Base-by-base conservation (phyloP, 2,797 vertebrate genomes). In the Amblyopsis hoosieri region DNA sequence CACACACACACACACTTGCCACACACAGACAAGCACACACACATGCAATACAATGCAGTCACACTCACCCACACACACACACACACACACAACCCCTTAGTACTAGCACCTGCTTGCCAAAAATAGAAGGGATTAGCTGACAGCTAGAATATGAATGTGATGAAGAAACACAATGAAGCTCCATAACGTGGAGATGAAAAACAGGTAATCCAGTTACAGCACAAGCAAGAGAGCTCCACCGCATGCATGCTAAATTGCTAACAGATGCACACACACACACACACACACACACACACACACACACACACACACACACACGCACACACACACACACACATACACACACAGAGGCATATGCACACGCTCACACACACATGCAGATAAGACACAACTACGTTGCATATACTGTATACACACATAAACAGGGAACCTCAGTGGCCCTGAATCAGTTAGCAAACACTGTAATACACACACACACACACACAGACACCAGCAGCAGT, bases 131-230 rank as follows among this genome's bases (percentile, higher is more conserved):
- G 12, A 46, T 57, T 37, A 57, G 48, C 31, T 65, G 54, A 55
- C 37, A 12, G 57, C 15, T 29, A 42, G 59, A 64, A 74, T 53
- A 61, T 62, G 52, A 79, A 76, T 55, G 29, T 75, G 66, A 67
- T 12, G 53, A 31, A 60, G 60, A 66, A 71, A 77, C 45, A 56
- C 14, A 67, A 13, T 67, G 69, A 85, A 64, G 42, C 54, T 60
- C 50, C 63, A 4, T 77, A 64, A 69, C 33, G 58, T 65, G 59
- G 61, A 72, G 55, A 75, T 65, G 12, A 69, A 65, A 72, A 73
- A 58, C 23, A 58, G 10, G 13, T 77, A 60, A 87, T 75, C 66
- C 53, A 63, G 47, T 80, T 75, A 67, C 3, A 59, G 49, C 19
- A 73, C 53, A 60, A 59, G 53, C 49, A 50, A 49, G 14, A 52